These are phyloP conservation scores for Tor tambroides DNA, from an alignment of 2,113 vertebrate species.

Conservation along the genomic window DNA sequence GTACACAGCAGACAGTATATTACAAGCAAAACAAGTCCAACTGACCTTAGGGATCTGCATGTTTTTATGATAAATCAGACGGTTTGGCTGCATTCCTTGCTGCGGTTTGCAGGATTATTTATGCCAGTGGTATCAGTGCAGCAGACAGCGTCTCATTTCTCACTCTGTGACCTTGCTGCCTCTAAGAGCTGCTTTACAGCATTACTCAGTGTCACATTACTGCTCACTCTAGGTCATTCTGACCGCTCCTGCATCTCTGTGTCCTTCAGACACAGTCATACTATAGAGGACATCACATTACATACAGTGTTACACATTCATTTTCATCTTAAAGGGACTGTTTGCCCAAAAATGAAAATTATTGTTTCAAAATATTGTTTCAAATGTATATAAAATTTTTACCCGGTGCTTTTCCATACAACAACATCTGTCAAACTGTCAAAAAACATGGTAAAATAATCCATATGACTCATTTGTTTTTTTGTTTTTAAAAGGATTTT, in stretches of 20 bases:
- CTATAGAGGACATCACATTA: background rate
- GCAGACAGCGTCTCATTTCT: conserved; percentile 13
- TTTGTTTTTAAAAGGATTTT: background rate
- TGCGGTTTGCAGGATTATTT: conserved; percentile 38
- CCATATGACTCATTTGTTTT: background rate
- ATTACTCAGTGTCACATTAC: conserved; percentile 27
- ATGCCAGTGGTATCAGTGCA: conserved; percentile 3
- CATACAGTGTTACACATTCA: background rate
- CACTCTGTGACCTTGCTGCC: conserved; percentile 16
- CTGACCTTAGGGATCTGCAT: background rate
- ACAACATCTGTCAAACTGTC: background rate
- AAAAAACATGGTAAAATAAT: background rate
- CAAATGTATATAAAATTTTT: background rate
- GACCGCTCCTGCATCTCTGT: background rate
- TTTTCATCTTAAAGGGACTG: conserved; percentile 14
- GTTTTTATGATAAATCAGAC: conserved; percentile 21
- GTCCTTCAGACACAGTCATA: conserved; percentile 3
- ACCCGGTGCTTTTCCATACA: background rate
- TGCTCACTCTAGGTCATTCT: background rate
- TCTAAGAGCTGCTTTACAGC: background rate
- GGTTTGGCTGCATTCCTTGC: conserved; percentile 14
- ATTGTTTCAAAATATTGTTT: background rate
- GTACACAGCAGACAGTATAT: conserved; percentile 3
- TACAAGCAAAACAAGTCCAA: background rate
- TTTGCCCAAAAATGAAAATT: background rate